A percentile compares a stretch with the other conserved stretches of the same genome.
phyloP scores from a whole-genome alignment of 2,888 invertebrate genomes.

The Dermolepida albohirtum region DNA sequence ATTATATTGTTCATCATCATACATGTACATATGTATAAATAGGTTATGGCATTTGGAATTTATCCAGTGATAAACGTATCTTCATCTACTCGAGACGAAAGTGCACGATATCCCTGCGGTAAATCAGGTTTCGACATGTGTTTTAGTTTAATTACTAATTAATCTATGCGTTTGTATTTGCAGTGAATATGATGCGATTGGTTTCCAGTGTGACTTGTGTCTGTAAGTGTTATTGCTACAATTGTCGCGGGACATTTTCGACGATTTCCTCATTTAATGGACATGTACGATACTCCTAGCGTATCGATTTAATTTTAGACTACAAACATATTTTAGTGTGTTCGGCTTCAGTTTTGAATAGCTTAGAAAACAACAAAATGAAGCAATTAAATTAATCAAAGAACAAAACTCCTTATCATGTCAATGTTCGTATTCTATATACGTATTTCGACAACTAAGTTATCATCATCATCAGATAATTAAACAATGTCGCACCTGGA shows the following conservation, averaged over 20 bases:
- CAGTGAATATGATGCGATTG: constrained; percentile 20
- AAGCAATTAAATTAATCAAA: too few relatives aligned
- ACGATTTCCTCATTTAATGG: too few relatives aligned
- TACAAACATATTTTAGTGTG: too few relatives aligned
- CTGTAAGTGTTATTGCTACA: constrained; percentile 14
- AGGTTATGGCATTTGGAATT: constrained; percentile 6
- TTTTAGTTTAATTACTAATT: constrained; percentile 9
- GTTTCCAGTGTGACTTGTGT: background rate
- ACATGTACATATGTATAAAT: constrained; percentile 12
- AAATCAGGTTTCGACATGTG: background rate
- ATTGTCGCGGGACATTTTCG: background rate
- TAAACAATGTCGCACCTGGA: too few relatives aligned
- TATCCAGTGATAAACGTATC: constrained; percentile 10
- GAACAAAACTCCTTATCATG: too few relatives aligned
- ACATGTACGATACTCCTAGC: too few relatives aligned
- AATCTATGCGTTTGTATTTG: constrained; percentile 13
- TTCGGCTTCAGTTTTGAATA: too few relatives aligned
- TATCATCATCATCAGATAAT: too few relatives aligned
- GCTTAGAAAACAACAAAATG: too few relatives aligned
- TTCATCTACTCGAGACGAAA: constrained; percentile 18
- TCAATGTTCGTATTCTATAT: too few relatives aligned
- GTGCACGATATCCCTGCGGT: constrained; percentile 1
- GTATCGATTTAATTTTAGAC: too few relatives aligned
- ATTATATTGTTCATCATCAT: constrained; percentile 1
- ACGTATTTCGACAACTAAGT: too few relatives aligned